Evolutionary conservation across 2,113 vertebrate genomes (phyloP).

Genomic region (Hydrochoerus hydrochaeris): DNA sequence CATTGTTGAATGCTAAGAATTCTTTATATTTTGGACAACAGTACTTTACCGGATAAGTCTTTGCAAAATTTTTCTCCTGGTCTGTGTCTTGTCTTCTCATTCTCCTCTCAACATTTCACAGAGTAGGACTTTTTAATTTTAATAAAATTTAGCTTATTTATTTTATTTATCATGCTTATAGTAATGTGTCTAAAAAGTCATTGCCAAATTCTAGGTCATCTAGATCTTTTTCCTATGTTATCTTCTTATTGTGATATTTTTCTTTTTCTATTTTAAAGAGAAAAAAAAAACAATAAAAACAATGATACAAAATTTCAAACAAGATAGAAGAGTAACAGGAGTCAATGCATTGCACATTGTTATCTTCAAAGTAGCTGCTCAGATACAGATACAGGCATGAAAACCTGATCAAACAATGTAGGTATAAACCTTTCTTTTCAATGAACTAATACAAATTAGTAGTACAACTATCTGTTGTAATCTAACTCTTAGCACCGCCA

Average conservation of each 20-base stretch:
- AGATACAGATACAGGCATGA: too few species aligned
- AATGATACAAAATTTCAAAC: too few species aligned
- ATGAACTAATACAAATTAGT: too few species aligned
- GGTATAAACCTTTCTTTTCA: too few species aligned
- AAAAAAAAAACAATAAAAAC: too few species aligned
- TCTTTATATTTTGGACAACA: constrained; percentile 14
- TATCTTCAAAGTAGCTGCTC: too few species aligned
- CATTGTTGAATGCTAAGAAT: not conserved
- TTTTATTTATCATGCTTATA: not conserved
- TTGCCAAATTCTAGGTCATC: not conserved
- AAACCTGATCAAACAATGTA: too few species aligned
- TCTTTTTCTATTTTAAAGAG: too few species aligned
- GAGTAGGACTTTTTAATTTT: not conserved
- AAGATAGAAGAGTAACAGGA: too few species aligned
- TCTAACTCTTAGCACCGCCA: too few species aligned
- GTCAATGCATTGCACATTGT: too few species aligned
- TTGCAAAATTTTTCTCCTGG: not conserved
- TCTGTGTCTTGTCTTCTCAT: not conserved
- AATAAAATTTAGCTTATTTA: not conserved
- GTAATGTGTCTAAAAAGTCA: not conserved
- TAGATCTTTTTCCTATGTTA: not conserved
- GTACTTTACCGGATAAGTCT: not conserved
- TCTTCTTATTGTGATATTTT: not conserved
- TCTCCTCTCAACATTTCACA: not conserved
- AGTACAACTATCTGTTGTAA: too few species aligned